Conservation (phyloP, 2,113 vertebrate species). For the Equus quagga region DNA sequence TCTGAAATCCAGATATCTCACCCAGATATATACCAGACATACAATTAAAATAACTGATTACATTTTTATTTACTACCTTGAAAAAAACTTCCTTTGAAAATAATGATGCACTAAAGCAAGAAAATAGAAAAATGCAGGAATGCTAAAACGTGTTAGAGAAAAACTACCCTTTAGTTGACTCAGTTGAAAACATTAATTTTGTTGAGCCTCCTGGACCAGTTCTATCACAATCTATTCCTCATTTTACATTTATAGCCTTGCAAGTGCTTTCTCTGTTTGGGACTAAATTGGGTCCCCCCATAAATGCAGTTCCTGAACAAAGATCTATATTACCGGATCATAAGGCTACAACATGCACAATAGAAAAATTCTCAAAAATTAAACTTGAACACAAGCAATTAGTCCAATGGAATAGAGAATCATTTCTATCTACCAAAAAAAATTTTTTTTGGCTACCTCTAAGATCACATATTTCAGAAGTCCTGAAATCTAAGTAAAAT, state of each 20-base stretch:
- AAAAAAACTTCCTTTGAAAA: slow-evolving; percentile 54
- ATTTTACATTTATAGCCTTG: neutral
- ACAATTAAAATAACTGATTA: neutral
- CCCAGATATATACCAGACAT: neutral
- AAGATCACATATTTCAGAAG: slow-evolving; percentile 7
- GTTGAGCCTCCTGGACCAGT: neutral
- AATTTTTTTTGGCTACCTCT: neutral
- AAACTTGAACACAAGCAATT: neutral
- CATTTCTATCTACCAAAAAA: neutral
- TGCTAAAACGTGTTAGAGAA: neutral
- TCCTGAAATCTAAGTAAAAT: neutral
- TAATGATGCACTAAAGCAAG: neutral
- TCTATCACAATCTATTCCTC: neutral
- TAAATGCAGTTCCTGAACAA: neutral
- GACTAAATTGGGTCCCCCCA: neutral
- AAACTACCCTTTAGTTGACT: neutral
- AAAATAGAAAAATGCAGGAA: slow-evolving; percentile 25
- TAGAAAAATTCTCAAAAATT: neutral
- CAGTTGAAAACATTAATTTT: neutral
- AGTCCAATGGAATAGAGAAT: neutral
- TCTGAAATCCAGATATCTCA: neutral
- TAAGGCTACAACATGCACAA: neutral
- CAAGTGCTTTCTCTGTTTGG: neutral
- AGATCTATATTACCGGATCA: neutral
- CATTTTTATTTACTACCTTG: slow-evolving; percentile 26